Evolutionary conservation across 2,113 vertebrate species (phyloP), one percentile per base, ranked within the genome.

Genomic region (Salvelinus fontinalis): DNA sequence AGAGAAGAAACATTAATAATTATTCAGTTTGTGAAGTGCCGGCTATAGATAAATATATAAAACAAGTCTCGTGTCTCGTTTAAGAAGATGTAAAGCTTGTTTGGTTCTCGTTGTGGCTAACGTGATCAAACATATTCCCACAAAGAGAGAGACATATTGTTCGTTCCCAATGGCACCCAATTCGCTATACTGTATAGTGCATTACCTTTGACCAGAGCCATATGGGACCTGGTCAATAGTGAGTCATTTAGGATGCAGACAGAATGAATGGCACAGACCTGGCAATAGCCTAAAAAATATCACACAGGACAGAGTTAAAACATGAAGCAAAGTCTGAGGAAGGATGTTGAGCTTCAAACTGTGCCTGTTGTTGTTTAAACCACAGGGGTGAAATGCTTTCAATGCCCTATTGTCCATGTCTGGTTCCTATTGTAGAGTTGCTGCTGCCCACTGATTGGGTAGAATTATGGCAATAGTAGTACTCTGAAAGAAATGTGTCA

Each of bases 11-110:
- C 13, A 18, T 14, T 54, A 54, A 54, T 54, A 92, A 91, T 75
- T 81, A 86, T 81, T 90, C 81, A 83, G 83, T 89, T 77, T 88
- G 90, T 89, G 91, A 95, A 93, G 93, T 54, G 88, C 81, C 86
- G 39, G 85, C 87, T 91, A 79, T 83, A 76, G 81, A 85, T 81
- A 81, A 79, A 87, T 92, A 92, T 88, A 90, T 8, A 90, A 83
- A 44, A 44, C 39, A 90, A 91, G 88, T 86, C 79, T 91, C 92
- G 85, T 94, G 84, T 90, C 76, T 86, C 79, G 67, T 75, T 85
- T 88, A 76, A 89, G 75, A 72, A 83, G 78, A 54, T 82, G 74
- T 76, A 79, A 80, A 78, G 79, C 81, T 88, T 80, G 77, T 92
- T 93, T 89, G 91, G 85, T 92, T 89, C 84, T 73, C 82, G 77